Percentiles rank a stretch among this genome's conserved stretches.
These are phyloP conservation scores for Echeneis naucrates DNA, from an alignment of 2,797 vertebrate genomes.

Conservation along the genomic window DNA sequence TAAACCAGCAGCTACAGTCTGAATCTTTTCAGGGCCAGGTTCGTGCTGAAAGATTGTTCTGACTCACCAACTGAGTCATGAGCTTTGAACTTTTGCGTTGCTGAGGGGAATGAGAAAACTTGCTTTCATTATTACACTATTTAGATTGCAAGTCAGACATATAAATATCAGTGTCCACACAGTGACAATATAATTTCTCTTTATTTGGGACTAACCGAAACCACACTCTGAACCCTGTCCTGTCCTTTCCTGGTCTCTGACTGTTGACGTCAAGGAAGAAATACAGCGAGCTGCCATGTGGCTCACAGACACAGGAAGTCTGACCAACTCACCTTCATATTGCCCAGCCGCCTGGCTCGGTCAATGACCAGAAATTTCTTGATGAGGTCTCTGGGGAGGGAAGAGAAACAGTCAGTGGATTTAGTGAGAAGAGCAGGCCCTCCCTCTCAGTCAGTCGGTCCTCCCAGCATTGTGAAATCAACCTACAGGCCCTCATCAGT, in stretches of 20 bases:
- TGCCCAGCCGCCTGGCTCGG: conserved; percentile 92
- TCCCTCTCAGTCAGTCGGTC: not conserved
- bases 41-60: not conserved
- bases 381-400: conserved; percentile 92
- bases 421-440: not conserved
- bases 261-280: conserved; percentile 34
- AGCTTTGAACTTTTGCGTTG: not conserved
- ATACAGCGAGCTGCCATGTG: conserved; percentile 10
- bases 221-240: not conserved
- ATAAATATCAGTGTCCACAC: conserved; percentile 1
- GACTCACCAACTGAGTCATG: not conserved
- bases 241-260: conserved; percentile 7
- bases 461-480: conserved; percentile 23
- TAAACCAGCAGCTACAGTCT: not conserved
- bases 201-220: conserved; percentile 47
- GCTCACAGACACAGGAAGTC: conserved; percentile 36
- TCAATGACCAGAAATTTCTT: conserved; percentile 97
- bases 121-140: conserved; percentile 13
- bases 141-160: conserved; percentile 16
- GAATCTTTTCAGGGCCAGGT: not conserved
- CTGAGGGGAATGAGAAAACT: not conserved
- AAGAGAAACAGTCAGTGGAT: conserved; percentile 32
- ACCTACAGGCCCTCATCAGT: conserved; percentile 22
- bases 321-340: conserved; percentile 92
- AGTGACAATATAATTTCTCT: not conserved